Percentiles rank a stretch among this genome's conserved stretches.
Evolutionary conservation across 2,113 vertebrate species (phyloP).

Genomic region (Odobenus rosmarus): DNA sequence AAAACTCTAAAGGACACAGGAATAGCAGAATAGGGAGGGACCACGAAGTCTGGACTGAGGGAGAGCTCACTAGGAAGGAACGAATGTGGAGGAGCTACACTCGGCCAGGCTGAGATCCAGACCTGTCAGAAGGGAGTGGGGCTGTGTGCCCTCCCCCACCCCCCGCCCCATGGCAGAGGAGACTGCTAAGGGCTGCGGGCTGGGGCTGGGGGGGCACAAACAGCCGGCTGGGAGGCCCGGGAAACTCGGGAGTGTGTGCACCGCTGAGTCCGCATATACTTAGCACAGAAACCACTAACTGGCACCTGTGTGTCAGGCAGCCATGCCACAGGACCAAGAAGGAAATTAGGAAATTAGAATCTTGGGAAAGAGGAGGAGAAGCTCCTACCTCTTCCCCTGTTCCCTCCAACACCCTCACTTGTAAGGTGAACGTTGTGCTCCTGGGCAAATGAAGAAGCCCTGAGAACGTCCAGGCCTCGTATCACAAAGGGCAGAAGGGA

Average conservation of each 20-base stretch:
- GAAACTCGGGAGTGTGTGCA: neutral
- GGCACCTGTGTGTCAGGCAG: neutral
- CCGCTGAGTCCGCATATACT: neutral
- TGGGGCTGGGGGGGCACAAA: neutral
- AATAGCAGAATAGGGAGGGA: neutral
- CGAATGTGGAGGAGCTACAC: neutral
- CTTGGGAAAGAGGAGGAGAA: neutral
- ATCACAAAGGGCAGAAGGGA: neutral
- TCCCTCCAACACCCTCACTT: neutral
- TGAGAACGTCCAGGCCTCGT: neutral
- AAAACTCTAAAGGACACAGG: neutral
- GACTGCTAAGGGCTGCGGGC: neutral
- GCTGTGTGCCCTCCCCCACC: too few relatives aligned
- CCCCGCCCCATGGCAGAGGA: neutral
- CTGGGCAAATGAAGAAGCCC: neutral
- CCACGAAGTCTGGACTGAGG: neutral
- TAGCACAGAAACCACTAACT: neutral
- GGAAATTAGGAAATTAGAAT: neutral
- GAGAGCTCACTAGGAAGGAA: neutral
- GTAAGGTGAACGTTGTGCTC: neutral
- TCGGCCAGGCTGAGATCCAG: neutral
- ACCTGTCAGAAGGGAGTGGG: neutral
- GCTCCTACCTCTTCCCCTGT: neutral
- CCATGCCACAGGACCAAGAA: neutral
- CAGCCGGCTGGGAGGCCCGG: too few relatives aligned